Percentiles rank a stretch among this genome's conserved stretches.
Conservation (phyloP, 2,888 invertebrate species). For the Pasiphila rectangulata region DNA sequence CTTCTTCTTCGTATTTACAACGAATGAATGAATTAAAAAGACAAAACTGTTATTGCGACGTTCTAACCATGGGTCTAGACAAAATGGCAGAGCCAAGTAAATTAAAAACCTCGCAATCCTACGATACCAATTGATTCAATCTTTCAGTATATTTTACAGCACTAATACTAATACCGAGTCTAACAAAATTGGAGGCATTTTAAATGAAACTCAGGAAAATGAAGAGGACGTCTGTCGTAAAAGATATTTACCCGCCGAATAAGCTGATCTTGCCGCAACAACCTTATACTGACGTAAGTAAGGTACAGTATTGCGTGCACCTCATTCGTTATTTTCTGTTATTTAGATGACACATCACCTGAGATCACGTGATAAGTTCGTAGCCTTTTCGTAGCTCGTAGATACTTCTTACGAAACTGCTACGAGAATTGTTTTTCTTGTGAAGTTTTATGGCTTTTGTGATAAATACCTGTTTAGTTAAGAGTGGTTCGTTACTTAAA, state of each 20-base stretch:
- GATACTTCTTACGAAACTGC: neutral
- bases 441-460: too few species aligned
- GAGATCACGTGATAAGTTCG: neutral
- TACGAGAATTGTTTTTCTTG: too few species aligned
- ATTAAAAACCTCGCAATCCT: neutral
- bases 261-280: slow-evolving; percentile 2
- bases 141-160: neutral
- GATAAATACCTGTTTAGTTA: neutral
- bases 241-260: neutral
- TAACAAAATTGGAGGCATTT: neutral
- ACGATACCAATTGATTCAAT: neutral
- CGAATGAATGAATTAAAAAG: too few species aligned
- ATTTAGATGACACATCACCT: slow-evolving; percentile 2
- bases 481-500: neutral
- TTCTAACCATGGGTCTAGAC: neutral
- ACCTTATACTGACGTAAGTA: neutral
- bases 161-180: neutral
- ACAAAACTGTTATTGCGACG: neutral
- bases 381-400: neutral
- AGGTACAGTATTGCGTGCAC: slow-evolving; percentile 1
- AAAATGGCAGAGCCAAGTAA: neutral
- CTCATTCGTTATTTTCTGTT: neutral
- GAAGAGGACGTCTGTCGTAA: neutral
- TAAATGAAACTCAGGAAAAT: neutral
- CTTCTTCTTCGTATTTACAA: neutral